phyloP scores from a whole-genome alignment of 1,140 invertebrate species.

The Belonocnema kinseyi region DNA sequence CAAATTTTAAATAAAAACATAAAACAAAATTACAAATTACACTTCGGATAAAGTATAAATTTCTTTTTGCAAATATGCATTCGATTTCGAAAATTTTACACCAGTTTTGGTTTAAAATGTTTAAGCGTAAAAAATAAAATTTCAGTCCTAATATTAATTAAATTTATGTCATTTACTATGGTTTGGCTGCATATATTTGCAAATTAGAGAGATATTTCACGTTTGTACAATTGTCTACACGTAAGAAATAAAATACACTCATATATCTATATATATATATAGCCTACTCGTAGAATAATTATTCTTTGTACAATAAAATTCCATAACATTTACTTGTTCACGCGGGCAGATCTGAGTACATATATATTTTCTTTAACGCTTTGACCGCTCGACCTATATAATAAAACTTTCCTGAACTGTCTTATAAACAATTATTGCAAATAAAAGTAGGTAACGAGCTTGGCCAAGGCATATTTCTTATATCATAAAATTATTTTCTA shows the following conservation, averaged over 20 bases:
- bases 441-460: neutral
- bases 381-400: slow-evolving; percentile 1
- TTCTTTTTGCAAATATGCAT: too few species aligned
- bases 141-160: too few species aligned
- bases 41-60: neutral
- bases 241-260: slow-evolving; percentile 15
- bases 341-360: slow-evolving; percentile 15
- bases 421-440: slow-evolving; percentile 17
- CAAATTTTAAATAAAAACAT: neutral
- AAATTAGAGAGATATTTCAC: slow-evolving; percentile 3
- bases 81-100: too few species aligned
- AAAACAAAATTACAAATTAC: neutral
- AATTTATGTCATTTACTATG: neutral
- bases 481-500: slow-evolving; percentile 16
- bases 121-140: too few species aligned
- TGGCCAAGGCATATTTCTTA: neutral
- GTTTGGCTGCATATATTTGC: neutral
- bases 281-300: slow-evolving; percentile 24
- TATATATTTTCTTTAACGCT: slow-evolving; percentile 12
- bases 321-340: slow-evolving; percentile 36
- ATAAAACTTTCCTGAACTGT: neutral
- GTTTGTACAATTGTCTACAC: slow-evolving; percentile 14
- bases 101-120: too few species aligned
- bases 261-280: slow-evolving; percentile 12
- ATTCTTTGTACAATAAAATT: slow-evolving; percentile 53